Evolutionary conservation across 2,888 invertebrate genomes (phyloP), one percentile per base, ranked within the genome.

Genomic region (Plebejus anna): DNA sequence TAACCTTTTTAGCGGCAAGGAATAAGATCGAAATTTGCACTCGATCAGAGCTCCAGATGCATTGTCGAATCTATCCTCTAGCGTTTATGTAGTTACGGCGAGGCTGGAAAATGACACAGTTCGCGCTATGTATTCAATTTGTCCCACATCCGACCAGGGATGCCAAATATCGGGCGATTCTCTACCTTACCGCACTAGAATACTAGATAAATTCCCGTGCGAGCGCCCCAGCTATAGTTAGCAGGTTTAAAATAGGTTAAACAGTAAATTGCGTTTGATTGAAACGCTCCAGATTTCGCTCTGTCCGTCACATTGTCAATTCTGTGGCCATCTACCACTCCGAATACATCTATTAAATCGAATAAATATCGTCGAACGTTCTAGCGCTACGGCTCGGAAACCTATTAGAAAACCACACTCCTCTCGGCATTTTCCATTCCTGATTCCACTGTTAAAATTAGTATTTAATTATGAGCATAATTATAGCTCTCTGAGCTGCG

Each of bases 231-330:
- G 73, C 32, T 77, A 42, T 76, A 76, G 77, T 79, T 75, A 55
- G 70, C 61, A 75, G 38, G 77, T 75, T 79, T 79, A 79, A 78
- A 76, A 78, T 78, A 76, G 78, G 80, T 79, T 80, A 78, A 80
- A 79, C 80, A 82, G 80, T 87, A 86, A 88, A 89, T 89, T 89
- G 88, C 79, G 75, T 76, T 79, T 87, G 87, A 89, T 89, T 89
- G 88, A 88, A 88, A 84, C 85, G 89, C 84, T 88, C 89, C 84
- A 89, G 87, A 89, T 89, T 87, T 86, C 80, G 82, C 82, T 78
- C 76, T 75, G 76, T 81, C 75, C 79, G 79, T 78, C 78, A 80
- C 75, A 70, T 76, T 75, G 75, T 77, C 78, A 80, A 81, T 78
- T 80, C 78, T 38, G 70, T 76, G 75, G 28, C 71, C 57, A 70